Percentiles rank a stretch among this genome's conserved stretches.
Conservation (phyloP, 2,888 invertebrate species). For the Apodemia mormo region DNA sequence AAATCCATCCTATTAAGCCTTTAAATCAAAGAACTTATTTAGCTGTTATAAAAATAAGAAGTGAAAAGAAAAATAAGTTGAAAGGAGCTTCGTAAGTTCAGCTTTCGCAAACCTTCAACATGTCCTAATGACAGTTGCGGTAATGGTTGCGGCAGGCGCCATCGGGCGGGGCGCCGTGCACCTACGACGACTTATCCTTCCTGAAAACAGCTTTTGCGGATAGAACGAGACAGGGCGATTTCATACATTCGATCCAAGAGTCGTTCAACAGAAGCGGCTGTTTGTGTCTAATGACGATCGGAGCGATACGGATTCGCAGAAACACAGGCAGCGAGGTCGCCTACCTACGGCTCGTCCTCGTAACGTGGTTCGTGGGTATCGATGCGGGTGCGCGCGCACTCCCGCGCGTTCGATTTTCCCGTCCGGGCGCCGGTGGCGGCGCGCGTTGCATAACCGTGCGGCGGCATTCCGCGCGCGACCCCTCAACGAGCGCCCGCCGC, state of each 20-base stretch:
- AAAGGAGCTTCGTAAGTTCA: slow-evolving; percentile 22
- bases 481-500: slow-evolving; percentile 75
- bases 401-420: slow-evolving; percentile 70
- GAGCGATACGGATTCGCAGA: slow-evolving; percentile 41
- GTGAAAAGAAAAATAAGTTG: neutral
- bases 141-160: slow-evolving; percentile 44
- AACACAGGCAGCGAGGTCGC: slow-evolving; percentile 45
- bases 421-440: slow-evolving; percentile 71
- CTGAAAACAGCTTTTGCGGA: slow-evolving; percentile 39
- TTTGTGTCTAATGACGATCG: slow-evolving; percentile 30
- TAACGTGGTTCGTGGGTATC: slow-evolving; percentile 46
- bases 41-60: neutral
- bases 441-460: slow-evolving; percentile 77
- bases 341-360: slow-evolving; percentile 42
- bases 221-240: slow-evolving; percentile 39
- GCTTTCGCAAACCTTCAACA: slow-evolving; percentile 42
- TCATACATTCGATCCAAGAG: slow-evolving; percentile 22
- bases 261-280: slow-evolving; percentile 38
- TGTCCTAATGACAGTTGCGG: slow-evolving; percentile 63
- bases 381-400: slow-evolving; percentile 71
- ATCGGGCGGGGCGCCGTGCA: slow-evolving; percentile 41
- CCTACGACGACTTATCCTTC: slow-evolving; percentile 36
- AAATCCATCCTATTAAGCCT: neutral
- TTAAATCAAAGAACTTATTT: neutral
- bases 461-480: slow-evolving; percentile 79